Evolutionary conservation across 2,888 invertebrate genomes (phyloP).

Genomic region (Aromia moschata): DNA sequence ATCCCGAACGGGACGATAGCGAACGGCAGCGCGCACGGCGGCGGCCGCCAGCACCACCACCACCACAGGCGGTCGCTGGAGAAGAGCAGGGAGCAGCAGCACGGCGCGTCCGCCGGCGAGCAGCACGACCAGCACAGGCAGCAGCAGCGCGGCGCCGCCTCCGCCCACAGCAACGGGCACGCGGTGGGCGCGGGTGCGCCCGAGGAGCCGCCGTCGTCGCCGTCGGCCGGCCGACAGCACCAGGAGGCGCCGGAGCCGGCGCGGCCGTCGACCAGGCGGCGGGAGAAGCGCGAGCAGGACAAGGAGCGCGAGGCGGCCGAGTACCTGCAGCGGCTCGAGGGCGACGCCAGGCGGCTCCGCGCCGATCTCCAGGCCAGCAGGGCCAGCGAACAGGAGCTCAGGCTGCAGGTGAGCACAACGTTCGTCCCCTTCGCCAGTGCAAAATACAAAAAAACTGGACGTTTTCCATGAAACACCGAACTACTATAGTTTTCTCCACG

Average conservation of each 20-base stretch:
- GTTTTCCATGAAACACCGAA: too few relatives aligned
- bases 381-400: constrained; percentile 76
- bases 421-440: too few relatives aligned
- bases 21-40: constrained; percentile 52
- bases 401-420: constrained; percentile 72
- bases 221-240: constrained; percentile 48
- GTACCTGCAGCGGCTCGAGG: constrained; percentile 72
- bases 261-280: constrained; percentile 46
- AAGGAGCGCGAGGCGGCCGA: constrained; percentile 64
- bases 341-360: constrained; percentile 76
- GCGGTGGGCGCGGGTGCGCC: constrained; percentile 43
- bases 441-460: too few relatives aligned
- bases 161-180: constrained; percentile 57
- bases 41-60: constrained; percentile 56
- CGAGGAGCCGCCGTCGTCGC: constrained; percentile 27
- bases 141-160: constrained; percentile 47
- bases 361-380: constrained; percentile 79
- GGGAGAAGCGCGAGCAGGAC: constrained; percentile 62
- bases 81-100: constrained; percentile 53
- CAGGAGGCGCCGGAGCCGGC: constrained; percentile 28
- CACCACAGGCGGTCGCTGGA: constrained; percentile 66
- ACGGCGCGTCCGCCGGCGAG: too few relatives aligned
- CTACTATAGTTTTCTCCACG: too few relatives aligned
- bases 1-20: constrained; percentile 58
- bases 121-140: constrained; percentile 48